A percentile compares a stretch with the other conserved stretches of the same genome.
phyloP scores from a whole-genome alignment of 2,113 vertebrate genomes.

The Rafetus swinhoei region DNA sequence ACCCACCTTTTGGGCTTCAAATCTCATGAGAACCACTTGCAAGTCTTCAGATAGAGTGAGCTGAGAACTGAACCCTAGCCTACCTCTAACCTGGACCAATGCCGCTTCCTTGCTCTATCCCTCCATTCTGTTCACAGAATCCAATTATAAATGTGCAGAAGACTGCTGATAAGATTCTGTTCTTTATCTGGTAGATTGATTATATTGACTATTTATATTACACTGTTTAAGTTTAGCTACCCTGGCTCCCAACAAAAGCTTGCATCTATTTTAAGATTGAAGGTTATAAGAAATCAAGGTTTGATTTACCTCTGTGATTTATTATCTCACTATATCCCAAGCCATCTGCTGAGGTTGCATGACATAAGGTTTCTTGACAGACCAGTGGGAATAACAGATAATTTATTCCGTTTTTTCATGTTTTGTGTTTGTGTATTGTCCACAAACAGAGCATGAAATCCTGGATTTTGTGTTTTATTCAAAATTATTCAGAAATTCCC shows the following conservation, averaged over 20 bases:
- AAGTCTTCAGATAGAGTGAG: neutral
- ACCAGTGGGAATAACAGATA: neutral
- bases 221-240: neutral
- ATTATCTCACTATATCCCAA: neutral
- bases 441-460: neutral
- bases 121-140: neutral
- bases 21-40: neutral
- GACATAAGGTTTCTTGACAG: neutral
- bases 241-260: neutral
- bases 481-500: neutral
- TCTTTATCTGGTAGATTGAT: neutral
- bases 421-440: neutral
- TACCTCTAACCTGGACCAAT: neutral
- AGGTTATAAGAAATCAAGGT: neutral
- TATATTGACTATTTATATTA: neutral
- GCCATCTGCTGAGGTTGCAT: neutral
- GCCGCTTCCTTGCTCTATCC: neutral
- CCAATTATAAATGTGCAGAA: neutral
- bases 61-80: neutral
- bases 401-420: neutral
- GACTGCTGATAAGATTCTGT: neutral
- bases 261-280: neutral
- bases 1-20: neutral
- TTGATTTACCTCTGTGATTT: neutral
- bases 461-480: neutral